Evolutionary conservation across 2,888 invertebrate genomes (phyloP).

Genomic region (Megamerina dolium): DNA sequence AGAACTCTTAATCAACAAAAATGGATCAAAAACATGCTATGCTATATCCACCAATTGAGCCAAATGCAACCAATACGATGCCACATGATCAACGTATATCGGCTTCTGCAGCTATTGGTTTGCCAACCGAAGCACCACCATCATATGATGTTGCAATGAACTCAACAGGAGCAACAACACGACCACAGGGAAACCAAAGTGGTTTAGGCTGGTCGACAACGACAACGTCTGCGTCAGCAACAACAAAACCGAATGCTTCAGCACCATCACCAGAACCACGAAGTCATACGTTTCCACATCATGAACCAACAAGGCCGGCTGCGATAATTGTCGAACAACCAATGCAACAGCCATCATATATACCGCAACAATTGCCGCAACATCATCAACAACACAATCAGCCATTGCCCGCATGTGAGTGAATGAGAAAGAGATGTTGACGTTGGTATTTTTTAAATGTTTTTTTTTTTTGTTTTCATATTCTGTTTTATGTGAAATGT

Average conservation of each 20-base stretch:
- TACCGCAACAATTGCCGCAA: slow-evolving; percentile 8
- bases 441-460: too few species aligned
- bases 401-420: too few species aligned
- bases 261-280: neutral
- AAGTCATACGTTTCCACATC: slow-evolving; percentile 2
- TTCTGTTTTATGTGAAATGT: too few species aligned
- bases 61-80: slow-evolving; percentile 21
- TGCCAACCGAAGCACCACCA: slow-evolving; percentile 38
- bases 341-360: slow-evolving; percentile 11
- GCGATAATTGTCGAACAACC: slow-evolving; percentile 27
- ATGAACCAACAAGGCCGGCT: slow-evolving; percentile 14
- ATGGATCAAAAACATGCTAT: slow-evolving; percentile 47
- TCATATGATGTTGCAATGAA: slow-evolving; percentile 41
- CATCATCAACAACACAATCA: slow-evolving; percentile 12
- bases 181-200: neutral
- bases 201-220: neutral
- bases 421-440: too few species aligned
- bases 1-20: too few species aligned
- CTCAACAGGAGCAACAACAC: neutral
- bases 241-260: too few species aligned
- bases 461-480: too few species aligned
- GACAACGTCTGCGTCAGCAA: slow-evolving; percentile 1
- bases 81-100: slow-evolving; percentile 23
- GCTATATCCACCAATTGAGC: slow-evolving; percentile 42
- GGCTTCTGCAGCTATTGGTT: slow-evolving; percentile 22